phyloP scores from a whole-genome alignment of 2,888 invertebrate species.

The Bembecia ichneumoniformis region DNA sequence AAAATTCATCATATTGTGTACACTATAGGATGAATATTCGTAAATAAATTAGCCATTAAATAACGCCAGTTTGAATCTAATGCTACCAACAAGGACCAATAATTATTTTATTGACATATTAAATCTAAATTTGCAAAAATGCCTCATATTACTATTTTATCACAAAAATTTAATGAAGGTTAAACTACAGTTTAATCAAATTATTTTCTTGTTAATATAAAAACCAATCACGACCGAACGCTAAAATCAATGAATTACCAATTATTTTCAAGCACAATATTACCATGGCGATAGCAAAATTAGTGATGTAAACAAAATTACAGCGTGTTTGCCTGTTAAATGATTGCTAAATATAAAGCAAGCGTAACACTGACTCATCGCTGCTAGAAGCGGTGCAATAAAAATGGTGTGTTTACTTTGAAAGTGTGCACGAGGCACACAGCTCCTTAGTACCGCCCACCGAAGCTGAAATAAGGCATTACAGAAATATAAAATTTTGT shows the following conservation, averaged over 20 bases:
- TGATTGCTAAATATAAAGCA: conserved; percentile 54
- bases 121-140: too few relatives aligned
- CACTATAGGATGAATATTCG: too few relatives aligned
- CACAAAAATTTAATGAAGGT: too few relatives aligned
- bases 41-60: too few relatives aligned
- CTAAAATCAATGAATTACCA: not conserved
- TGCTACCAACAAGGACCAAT: too few relatives aligned
- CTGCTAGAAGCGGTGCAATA: conserved; percentile 44
- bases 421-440: conserved; percentile 34
- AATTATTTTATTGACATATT: too few relatives aligned
- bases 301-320: conserved; percentile 52
- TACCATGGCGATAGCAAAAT: conserved; percentile 9
- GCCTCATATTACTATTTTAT: too few relatives aligned
- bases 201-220: not conserved
- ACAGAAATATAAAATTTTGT: not conserved
- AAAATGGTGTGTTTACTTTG: conserved; percentile 60
- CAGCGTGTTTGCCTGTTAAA: conserved; percentile 34
- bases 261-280: not conserved
- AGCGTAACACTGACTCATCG: conserved; percentile 52
- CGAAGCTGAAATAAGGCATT: conserved; percentile 52
- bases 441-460: conserved; percentile 65
- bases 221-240: not conserved
- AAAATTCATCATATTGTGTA: too few relatives aligned
- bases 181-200: too few relatives aligned
- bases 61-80: too few relatives aligned